Percentiles rank a stretch among this genome's conserved stretches.
Conservation (phyloP, 2,113 vertebrate genomes). For the Entomyzon cyanotis region DNA sequence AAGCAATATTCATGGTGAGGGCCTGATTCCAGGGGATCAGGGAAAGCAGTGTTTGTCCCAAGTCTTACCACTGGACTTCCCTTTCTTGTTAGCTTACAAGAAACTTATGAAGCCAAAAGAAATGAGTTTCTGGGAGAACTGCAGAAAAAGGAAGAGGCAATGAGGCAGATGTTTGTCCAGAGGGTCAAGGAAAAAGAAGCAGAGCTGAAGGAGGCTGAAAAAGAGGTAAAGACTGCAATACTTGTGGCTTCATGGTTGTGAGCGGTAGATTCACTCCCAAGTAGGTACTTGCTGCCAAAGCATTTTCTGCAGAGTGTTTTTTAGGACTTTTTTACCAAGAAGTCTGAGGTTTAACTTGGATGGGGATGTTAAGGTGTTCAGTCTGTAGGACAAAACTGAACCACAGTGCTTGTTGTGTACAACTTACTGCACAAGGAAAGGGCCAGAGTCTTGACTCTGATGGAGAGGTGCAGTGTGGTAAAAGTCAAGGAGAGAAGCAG, state of each 20-base stretch:
- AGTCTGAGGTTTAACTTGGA: background rate
- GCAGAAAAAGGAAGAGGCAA: slow-evolving; percentile 98
- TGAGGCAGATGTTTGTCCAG: slow-evolving; percentile 99
- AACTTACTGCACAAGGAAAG: background rate
- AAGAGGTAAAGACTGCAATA: slow-evolving; percentile 83
- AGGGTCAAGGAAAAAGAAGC: slow-evolving; percentile 98
- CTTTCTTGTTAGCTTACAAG: slow-evolving; percentile 84
- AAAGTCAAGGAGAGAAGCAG: background rate
- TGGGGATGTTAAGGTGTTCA: background rate
- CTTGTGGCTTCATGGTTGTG: background rate
- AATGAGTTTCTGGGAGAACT: slow-evolving; percentile 97
- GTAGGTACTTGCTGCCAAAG: background rate
- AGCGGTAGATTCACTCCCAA: background rate
- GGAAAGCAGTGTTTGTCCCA: background rate
- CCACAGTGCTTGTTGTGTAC: background rate
- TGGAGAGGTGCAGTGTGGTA: background rate
- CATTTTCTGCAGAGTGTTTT: background rate
- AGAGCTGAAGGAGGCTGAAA: slow-evolving; percentile 97
- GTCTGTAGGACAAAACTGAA: background rate
- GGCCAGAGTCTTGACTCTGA: background rate
- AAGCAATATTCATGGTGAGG: background rate
- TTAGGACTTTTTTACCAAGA: background rate
- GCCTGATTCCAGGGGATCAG: background rate
- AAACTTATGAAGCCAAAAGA: slow-evolving; percentile 97
- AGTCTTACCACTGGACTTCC: background rate